Percentiles rank a stretch among this genome's conserved stretches.
phyloP scores from a whole-genome alignment of 1,140 invertebrate species.

The Conus ventricosus region DNA sequence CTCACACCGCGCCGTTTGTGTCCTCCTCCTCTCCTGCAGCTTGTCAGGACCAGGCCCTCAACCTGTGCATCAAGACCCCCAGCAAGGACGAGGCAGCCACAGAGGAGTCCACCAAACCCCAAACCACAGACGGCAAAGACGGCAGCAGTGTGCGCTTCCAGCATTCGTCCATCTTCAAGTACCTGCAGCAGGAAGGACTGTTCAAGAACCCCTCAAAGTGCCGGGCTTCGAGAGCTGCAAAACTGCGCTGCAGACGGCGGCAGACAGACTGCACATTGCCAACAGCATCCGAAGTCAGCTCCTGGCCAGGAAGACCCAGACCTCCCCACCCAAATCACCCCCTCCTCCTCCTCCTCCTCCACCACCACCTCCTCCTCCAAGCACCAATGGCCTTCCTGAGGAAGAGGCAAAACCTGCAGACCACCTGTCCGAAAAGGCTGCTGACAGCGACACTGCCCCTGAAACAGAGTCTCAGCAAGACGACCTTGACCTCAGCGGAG shows the following conservation, averaged over 20 bases:
- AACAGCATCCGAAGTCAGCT: conserved; percentile 16
- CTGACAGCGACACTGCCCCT: not conserved
- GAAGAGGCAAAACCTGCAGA: conserved; percentile 19
- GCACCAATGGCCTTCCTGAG: conserved; percentile 4
- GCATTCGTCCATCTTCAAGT: conserved; percentile 69
- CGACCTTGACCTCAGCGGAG: conserved; percentile 41
- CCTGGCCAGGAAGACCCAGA: conserved; percentile 27
- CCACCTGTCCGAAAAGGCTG: not conserved
- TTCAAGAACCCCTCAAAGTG: conserved; percentile 46
- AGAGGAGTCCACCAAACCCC: not conserved
- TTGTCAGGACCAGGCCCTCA: conserved; percentile 62
- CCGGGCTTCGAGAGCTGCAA: not conserved
- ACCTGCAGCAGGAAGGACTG: conserved; percentile 67
- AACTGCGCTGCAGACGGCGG: not conserved
- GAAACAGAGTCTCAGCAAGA: conserved; percentile 24
- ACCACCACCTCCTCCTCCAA: conserved; percentile 32
- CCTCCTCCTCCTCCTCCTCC: conserved; percentile 29
- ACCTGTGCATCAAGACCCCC: conserved; percentile 60
- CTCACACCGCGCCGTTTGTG: conserved; percentile 37
- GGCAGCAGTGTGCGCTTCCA: conserved; percentile 51
- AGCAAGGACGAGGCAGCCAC: conserved; percentile 27
- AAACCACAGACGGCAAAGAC: conserved; percentile 17
- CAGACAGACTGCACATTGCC: not conserved
- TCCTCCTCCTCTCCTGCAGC: conserved; percentile 29
- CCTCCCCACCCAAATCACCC: conserved; percentile 26